Percentiles rank a stretch among this genome's conserved stretches.
Conservation (phyloP, 2,797 vertebrate species). For the Enteromius treurensis region DNA sequence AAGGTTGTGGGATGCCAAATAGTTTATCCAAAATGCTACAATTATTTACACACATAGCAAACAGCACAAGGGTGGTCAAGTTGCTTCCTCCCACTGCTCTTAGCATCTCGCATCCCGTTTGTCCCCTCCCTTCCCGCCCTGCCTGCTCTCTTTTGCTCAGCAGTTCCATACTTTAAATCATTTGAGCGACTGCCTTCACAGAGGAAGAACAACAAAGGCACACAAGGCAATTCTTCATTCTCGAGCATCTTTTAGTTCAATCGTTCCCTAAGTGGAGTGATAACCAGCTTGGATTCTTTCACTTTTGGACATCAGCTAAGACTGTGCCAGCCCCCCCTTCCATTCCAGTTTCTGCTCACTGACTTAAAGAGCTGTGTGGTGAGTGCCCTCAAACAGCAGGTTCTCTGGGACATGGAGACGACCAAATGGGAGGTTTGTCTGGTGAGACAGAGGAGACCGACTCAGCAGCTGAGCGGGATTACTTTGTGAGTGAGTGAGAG, state of each 20-base stretch:
- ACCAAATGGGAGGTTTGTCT: slow-evolving; percentile 63
- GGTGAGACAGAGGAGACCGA: slow-evolving; percentile 39
- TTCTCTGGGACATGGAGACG: slow-evolving; percentile 64
- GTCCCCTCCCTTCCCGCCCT: slow-evolving; percentile 23
- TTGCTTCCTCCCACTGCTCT: background rate
- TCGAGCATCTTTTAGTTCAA: background rate
- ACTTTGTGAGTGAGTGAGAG: slow-evolving; percentile 67
- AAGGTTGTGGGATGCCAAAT: background rate
- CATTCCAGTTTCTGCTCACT: slow-evolving; percentile 48
- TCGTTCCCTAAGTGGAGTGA: background rate
- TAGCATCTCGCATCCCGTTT: slow-evolving; percentile 4
- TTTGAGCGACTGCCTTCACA: slow-evolving; percentile 35
- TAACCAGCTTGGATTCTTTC: background rate
- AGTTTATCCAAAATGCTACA: background rate
- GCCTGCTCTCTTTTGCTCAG: slow-evolving; percentile 18
- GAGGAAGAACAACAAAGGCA: slow-evolving; percentile 30
- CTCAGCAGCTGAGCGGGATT: slow-evolving; percentile 59
- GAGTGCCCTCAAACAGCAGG: slow-evolving; percentile 57
- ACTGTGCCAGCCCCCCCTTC: background rate
- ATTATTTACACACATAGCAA: background rate
- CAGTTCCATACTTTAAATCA: slow-evolving; percentile 32
- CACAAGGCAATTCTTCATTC: background rate
- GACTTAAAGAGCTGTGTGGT: slow-evolving; percentile 57
- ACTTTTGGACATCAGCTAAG: slow-evolving; percentile 17
- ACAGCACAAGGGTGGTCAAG: background rate